These are phyloP conservation scores for Prionailurus bengalensis DNA, from an alignment of 2,113 vertebrate species.

Conservation along the genomic window DNA sequence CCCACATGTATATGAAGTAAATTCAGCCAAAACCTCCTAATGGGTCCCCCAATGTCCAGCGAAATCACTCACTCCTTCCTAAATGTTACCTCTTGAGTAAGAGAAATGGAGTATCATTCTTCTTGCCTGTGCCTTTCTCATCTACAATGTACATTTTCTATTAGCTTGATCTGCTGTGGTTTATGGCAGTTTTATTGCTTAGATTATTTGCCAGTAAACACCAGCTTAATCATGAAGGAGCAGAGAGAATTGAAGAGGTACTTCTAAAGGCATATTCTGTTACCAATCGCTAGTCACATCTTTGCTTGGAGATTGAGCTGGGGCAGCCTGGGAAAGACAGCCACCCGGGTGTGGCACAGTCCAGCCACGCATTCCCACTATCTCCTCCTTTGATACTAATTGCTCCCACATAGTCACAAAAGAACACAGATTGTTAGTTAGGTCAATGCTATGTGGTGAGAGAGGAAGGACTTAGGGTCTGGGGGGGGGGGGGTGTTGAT, in stretches of 20 bases:
- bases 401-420: background rate
- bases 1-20: background rate
- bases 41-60: background rate
- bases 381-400: background rate
- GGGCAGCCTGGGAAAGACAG: background rate
- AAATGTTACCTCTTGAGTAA: background rate
- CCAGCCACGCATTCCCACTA: background rate
- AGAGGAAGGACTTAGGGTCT: background rate
- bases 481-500: background rate
- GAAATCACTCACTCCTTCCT: background rate
- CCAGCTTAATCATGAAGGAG: conserved; percentile 59
- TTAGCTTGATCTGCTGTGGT: conserved; percentile 51
- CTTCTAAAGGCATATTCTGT: conserved; percentile 29
- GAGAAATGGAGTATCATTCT: background rate
- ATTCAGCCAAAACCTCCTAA: background rate
- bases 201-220: conserved; percentile 73
- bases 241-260: conserved; percentile 45
- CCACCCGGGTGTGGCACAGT: background rate
- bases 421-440: background rate
- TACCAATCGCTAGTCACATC: background rate
- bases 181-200: conserved; percentile 71
- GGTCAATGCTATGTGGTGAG: background rate
- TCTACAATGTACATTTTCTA: conserved; percentile 50
- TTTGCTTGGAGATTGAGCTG: background rate
- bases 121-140: conserved; percentile 31